Evolutionary conservation across 2,113 vertebrate species (phyloP).

Genomic region (Shinisaurus crocodilurus): DNA sequence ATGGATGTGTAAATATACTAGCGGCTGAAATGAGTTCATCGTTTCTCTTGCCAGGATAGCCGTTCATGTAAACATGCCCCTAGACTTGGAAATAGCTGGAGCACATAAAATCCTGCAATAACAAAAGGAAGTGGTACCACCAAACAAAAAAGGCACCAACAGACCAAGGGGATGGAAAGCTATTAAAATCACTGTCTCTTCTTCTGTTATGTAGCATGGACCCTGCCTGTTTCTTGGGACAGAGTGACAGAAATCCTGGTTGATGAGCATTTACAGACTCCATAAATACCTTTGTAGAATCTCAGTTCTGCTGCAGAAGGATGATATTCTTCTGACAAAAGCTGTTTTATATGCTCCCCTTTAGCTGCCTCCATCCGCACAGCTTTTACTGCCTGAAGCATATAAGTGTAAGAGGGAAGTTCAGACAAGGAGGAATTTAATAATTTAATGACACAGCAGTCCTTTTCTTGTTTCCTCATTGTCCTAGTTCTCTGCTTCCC

Average conservation of each 20-base stretch:
- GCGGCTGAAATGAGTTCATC: neutral
- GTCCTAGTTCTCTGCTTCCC: constrained; percentile 3
- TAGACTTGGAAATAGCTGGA: neutral
- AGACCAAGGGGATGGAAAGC: neutral
- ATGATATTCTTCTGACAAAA: neutral
- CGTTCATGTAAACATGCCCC: neutral
- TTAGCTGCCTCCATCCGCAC: neutral
- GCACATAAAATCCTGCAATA: neutral
- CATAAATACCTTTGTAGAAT: constrained; percentile 6
- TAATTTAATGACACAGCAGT: neutral
- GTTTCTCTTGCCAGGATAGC: neutral
- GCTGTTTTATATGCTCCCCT: constrained; percentile 10
- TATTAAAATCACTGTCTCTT: neutral
- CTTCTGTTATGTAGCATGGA: neutral
- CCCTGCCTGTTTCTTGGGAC: neutral
- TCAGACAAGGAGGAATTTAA: constrained; percentile 36
- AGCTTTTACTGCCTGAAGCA: constrained; percentile 6
- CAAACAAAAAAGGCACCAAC: neutral
- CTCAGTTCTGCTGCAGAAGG: neutral
- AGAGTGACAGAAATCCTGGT: neutral
- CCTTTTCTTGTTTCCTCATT: constrained; percentile 1
- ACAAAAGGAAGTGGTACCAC: neutral
- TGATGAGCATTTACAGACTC: neutral
- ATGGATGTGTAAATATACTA: neutral
- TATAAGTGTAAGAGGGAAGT: constrained; percentile 16